Evolutionary conservation across 2,888 invertebrate genomes (phyloP).

Genomic region (Lampropteryx suffumata): DNA sequence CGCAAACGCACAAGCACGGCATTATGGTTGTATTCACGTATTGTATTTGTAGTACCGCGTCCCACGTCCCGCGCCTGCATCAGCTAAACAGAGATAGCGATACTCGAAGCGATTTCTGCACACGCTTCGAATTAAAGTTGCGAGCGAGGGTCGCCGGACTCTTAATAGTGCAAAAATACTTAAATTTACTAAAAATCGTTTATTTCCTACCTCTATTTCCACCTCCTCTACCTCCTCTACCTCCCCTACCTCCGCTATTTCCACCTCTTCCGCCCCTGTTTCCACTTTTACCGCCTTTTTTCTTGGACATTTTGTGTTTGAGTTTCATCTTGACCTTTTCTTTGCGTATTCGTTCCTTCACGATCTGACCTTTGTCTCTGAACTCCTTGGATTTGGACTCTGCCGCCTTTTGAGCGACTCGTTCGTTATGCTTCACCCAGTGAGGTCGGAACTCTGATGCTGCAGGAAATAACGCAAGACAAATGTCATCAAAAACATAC

Average conservation of each 20-base stretch:
- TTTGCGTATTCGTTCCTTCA: constrained; percentile 87
- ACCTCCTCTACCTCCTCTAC: not conserved
- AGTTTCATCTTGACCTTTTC: constrained; percentile 83
- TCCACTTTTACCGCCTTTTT: constrained; percentile 39
- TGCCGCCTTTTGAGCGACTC: constrained; percentile 60
- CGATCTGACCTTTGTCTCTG: constrained; percentile 89
- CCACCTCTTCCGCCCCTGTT: not conserved
- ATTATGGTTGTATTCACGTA: no score
- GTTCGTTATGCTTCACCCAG: constrained; percentile 91
- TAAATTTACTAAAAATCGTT: not conserved
- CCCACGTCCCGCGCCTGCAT: no score
- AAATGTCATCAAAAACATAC: no score
- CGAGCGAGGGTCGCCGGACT: no score
- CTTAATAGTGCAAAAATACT: not conserved
- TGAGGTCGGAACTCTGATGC: constrained; percentile 85
- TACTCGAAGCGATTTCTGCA: no score
- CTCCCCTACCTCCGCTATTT: not conserved
- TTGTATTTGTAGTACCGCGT: no score
- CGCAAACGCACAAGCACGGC: no score
- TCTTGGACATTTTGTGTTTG: constrained; percentile 67
- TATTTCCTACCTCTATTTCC: constrained; percentile 15
- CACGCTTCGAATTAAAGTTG: not conserved
- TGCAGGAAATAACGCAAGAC: constrained; percentile 40
- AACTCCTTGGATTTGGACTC: constrained; percentile 83
- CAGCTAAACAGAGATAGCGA: no score